Conservation (phyloP, 2,888 invertebrate species). For the Pachydiplax longipennis region DNA sequence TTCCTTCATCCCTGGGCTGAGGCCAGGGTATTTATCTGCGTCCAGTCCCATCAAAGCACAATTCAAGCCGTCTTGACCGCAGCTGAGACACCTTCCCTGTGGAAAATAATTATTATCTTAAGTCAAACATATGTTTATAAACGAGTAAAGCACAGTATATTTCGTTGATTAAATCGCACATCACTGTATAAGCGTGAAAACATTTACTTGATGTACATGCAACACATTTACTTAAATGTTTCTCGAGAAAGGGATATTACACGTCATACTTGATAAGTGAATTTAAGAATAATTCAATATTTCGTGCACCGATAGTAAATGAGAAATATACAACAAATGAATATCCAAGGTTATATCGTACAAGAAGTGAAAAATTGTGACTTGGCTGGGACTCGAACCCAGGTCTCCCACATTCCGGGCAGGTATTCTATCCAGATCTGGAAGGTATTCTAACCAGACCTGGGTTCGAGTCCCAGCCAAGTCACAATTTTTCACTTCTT, state of each 20-base stretch:
- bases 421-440: no score
- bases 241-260: not conserved
- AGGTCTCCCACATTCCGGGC: no score
- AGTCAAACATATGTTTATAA: not conserved
- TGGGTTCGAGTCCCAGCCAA: no score
- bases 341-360: no score
- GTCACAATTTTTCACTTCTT: no score
- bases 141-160: not conserved
- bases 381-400: no score
- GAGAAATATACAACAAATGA: no score
- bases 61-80: not conserved
- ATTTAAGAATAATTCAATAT: no score
- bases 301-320: no score
- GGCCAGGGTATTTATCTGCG: constrained; percentile 7
- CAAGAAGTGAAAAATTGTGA: no score
- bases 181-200: not conserved
- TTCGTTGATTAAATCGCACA: not conserved
- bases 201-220: no score
- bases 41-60: constrained; percentile 21
- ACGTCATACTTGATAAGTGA: not conserved
- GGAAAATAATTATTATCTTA: not conserved
- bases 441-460: no score
- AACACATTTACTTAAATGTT: not conserved
- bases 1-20: not conserved
- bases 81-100: not conserved